These are phyloP conservation scores for Drosophila setifemur DNA, from an alignment of 1,140 invertebrate species.

Conservation along the genomic window DNA sequence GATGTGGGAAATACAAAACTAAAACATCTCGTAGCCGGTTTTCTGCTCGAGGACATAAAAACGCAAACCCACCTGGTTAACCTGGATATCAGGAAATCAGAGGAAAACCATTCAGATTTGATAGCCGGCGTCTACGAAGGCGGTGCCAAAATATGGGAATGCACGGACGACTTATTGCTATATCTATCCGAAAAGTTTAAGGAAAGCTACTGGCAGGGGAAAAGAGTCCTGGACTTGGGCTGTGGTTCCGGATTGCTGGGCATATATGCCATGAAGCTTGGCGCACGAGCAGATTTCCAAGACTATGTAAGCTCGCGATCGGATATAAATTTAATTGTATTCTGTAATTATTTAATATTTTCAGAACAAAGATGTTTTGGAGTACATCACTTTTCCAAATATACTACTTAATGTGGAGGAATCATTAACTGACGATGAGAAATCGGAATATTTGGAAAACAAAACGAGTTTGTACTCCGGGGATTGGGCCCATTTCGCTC, in stretches of 20 bases:
- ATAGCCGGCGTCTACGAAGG: slow-evolving; percentile 90
- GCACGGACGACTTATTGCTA: slow-evolving; percentile 89
- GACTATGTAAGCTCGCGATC: slow-evolving; percentile 91
- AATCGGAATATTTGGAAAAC: slow-evolving; percentile 67
- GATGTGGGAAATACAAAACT: slow-evolving; percentile 31
- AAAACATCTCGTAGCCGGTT: slow-evolving; percentile 61
- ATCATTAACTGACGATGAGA: slow-evolving; percentile 73
- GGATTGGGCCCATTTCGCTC: slow-evolving; percentile 89
- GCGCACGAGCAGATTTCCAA: slow-evolving; percentile 91
- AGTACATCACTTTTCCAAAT: slow-evolving; percentile 89
- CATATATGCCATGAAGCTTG: slow-evolving; percentile 87
- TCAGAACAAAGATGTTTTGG: slow-evolving; percentile 73
- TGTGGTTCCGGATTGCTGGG: slow-evolving; percentile 93
- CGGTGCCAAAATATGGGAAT: slow-evolving; percentile 95
- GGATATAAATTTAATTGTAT: background rate
- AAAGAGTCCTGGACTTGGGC: slow-evolving; percentile 90
- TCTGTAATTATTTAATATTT: slow-evolving; percentile 18
- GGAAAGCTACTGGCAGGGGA: slow-evolving; percentile 54
- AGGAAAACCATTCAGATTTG: slow-evolving; percentile 88
- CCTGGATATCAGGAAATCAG: slow-evolving; percentile 84
- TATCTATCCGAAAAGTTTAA: slow-evolving; percentile 84
- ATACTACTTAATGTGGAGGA: slow-evolving; percentile 87
- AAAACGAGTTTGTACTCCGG: slow-evolving; percentile 89
- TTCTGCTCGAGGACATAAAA: slow-evolving; percentile 68
- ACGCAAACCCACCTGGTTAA: slow-evolving; percentile 63